phyloP scores from a whole-genome alignment of 2,797 vertebrate species.

The Euphonia xanthogaster region DNA sequence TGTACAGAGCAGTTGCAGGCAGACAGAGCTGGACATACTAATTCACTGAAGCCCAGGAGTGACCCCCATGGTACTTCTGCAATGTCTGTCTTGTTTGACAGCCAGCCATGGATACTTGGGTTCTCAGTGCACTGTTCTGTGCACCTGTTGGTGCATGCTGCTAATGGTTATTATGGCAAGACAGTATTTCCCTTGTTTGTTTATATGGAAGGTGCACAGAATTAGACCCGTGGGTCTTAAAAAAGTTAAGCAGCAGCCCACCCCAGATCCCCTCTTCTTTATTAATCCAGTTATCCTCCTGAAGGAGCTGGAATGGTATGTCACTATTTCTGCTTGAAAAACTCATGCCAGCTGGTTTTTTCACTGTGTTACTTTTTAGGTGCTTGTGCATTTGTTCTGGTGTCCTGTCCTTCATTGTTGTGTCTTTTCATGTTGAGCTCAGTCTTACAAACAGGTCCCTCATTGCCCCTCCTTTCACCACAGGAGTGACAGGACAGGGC shows the following conservation, averaged over 20 bases:
- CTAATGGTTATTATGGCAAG: background rate
- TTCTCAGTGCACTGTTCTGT: background rate
- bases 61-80: background rate
- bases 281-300: background rate
- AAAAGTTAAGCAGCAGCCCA: background rate
- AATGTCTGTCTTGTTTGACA: background rate
- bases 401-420: background rate
- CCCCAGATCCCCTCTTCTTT: background rate
- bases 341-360: background rate
- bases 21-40: background rate
- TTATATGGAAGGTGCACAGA: background rate
- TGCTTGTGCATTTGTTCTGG: background rate
- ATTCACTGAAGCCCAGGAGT: background rate
- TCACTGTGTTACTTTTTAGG: background rate
- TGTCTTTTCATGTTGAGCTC: background rate
- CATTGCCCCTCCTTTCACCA: background rate
- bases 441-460: accelerated
- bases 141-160: background rate
- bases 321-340: background rate
- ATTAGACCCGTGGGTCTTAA: background rate
- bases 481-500: accelerated
- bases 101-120: accelerated
- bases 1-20: background rate
- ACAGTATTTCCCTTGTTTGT: background rate
- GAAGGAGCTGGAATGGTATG: background rate